Percentiles rank a stretch among this genome's conserved stretches.
These are phyloP conservation scores for Panagrolaimus sp. DNA, from an alignment of 1,140 invertebrate genomes.

Conservation along the genomic window DNA sequence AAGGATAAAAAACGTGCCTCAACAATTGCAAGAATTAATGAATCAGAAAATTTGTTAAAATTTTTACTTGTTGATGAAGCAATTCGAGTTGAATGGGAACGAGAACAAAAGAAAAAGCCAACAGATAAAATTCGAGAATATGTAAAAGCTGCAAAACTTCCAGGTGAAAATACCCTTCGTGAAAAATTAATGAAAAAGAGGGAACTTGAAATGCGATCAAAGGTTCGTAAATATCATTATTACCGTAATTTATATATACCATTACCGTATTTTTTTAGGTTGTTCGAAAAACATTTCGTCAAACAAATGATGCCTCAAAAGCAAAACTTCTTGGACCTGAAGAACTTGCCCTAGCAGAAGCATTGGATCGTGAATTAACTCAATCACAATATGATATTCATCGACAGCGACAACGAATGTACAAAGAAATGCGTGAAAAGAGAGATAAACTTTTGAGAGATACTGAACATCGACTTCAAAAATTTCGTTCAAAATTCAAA, in stretches of 20 bases:
- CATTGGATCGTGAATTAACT: neutral
- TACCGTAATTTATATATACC: no score
- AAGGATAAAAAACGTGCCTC: neutral
- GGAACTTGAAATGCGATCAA: neutral
- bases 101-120: neutral
- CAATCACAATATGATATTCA: neutral
- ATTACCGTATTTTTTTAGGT: no score
- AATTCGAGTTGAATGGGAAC: neutral
- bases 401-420: neutral
- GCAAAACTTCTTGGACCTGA: no score
- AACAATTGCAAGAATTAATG: neutral
- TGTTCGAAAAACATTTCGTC: no score
- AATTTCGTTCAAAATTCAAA: neutral
- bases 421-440: neutral
- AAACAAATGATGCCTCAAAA: no score
- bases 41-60: neutral
- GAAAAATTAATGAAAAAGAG: constrained; percentile 8
- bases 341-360: neutral
- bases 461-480: neutral
- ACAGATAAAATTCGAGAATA: neutral
- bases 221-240: neutral
- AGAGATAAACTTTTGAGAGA: neutral
- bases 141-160: neutral
- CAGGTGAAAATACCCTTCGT: neutral
- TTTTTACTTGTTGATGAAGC: neutral